Evolutionary conservation across 2,888 invertebrate species (phyloP).

Genomic region (Caenorhabditis doughertyi): DNA sequence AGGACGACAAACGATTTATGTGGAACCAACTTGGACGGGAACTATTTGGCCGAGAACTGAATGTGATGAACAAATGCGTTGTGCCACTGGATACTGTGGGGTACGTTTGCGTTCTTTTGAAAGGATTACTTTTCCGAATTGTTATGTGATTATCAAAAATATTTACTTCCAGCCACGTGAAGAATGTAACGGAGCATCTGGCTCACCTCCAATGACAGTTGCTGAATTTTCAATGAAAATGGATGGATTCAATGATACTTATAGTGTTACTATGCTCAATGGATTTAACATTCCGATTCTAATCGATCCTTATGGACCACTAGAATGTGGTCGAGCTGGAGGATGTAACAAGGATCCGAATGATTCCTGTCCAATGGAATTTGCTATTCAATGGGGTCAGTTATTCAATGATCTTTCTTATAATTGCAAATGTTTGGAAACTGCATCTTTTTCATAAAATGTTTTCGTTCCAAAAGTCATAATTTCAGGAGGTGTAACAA

Average conservation of each 20-base stretch:
- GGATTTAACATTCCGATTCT: slow-evolving; percentile 84
- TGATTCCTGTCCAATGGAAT: slow-evolving; percentile 13
- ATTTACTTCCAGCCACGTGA: slow-evolving; percentile 48
- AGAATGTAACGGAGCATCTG: slow-evolving; percentile 83
- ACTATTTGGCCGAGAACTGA: slow-evolving; percentile 47
- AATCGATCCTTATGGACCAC: slow-evolving; percentile 51
- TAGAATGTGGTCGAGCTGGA: slow-evolving; percentile 26
- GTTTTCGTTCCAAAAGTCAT: not conserved
- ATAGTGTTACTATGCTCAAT: slow-evolving; percentile 85
- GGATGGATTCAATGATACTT: slow-evolving; percentile 83
- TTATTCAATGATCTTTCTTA: not conserved
- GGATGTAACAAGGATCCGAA: slow-evolving; percentile 7
- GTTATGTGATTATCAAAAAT: not conserved
- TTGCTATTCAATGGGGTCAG: slow-evolving; percentile 15
- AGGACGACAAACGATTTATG: not conserved
- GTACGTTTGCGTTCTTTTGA: slow-evolving; percentile 20
- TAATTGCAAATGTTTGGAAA: not conserved
- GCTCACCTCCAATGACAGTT: slow-evolving; percentile 84
- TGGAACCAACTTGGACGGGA: slow-evolving; percentile 6
- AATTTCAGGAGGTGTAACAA: slow-evolving; percentile 72
- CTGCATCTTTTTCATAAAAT: not conserved
- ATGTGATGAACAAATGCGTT: slow-evolving; percentile 50
- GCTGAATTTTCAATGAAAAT: slow-evolving; percentile 84
- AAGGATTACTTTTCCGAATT: not conserved
- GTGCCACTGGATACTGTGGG: slow-evolving; percentile 50